Evolutionary conservation across 1,140 invertebrate genomes (phyloP).

Genomic region (Bombus pascuorum): DNA sequence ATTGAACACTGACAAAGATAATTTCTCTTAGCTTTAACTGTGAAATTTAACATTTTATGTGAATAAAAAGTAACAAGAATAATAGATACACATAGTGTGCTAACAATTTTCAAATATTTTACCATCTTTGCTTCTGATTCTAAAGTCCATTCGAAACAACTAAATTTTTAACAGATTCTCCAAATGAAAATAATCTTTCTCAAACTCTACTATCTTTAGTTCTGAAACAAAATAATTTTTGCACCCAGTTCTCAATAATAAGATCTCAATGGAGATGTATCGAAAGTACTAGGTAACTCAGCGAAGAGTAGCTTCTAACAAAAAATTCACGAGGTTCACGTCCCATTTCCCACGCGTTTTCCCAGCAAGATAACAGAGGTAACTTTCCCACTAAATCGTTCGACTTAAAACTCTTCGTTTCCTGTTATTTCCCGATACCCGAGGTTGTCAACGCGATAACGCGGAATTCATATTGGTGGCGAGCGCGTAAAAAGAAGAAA

Average conservation of each 20-base stretch:
- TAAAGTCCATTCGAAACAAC: too few relatives aligned
- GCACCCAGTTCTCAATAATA: neutral
- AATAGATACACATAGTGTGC: too few relatives aligned
- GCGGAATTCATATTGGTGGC: neutral
- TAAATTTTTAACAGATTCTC: too few relatives aligned
- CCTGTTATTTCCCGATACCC: neutral
- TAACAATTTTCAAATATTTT: too few relatives aligned
- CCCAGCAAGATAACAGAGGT: neutral
- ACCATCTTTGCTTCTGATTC: too few relatives aligned
- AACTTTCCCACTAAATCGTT: neutral
- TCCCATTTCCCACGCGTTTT: neutral
- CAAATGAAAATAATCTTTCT: neutral
- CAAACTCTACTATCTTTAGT: neutral
- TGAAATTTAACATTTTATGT: too few relatives aligned
- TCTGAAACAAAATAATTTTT: too few relatives aligned
- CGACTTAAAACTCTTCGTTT: neutral
- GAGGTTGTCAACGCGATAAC: neutral
- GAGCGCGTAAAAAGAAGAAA: neutral
- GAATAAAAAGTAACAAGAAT: too few relatives aligned
- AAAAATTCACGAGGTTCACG: neutral
- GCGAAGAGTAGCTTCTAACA: neutral
- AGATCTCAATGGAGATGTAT: neutral
- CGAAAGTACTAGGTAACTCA: neutral
- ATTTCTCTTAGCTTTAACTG: too few relatives aligned
- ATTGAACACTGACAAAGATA: too few relatives aligned